phyloP scores from a whole-genome alignment of 2,797 vertebrate species.

The Periophthalmus magnuspinnatus region DNA sequence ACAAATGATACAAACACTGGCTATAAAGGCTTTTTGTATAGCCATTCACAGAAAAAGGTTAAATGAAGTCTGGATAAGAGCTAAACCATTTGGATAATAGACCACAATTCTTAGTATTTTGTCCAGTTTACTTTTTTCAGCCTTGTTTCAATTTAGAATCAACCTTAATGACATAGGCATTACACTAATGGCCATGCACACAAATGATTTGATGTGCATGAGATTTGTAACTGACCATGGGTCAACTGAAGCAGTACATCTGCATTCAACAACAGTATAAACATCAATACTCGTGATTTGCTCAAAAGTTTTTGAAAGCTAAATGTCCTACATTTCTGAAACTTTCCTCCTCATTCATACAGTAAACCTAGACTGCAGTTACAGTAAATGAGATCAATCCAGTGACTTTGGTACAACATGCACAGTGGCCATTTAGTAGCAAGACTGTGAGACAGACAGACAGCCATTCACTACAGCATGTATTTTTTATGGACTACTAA shows the following conservation, averaged over 20 bases:
- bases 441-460: neutral
- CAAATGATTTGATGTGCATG: conserved; percentile 10
- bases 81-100: neutral
- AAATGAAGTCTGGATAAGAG: neutral
- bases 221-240: neutral
- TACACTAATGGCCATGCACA: neutral
- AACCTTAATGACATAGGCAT: neutral
- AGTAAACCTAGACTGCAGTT: neutral
- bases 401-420: neutral
- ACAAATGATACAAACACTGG: conserved; percentile 31
- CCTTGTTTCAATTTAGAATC: no score
- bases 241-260: neutral
- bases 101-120: no score
- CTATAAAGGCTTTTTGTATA: conserved; percentile 35
- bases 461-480: neutral
- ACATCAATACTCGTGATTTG: neutral
- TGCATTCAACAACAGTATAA: neutral
- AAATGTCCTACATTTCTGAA: neutral
- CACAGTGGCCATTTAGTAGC: no score
- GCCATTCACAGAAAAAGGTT: conserved; percentile 5
- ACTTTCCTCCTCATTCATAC: neutral
- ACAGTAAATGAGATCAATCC: neutral
- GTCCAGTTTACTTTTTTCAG: no score
- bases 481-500: neutral
- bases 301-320: neutral